phyloP scores from a whole-genome alignment of 2,888 invertebrate genomes.

The Dicranocentrus wangi region DNA sequence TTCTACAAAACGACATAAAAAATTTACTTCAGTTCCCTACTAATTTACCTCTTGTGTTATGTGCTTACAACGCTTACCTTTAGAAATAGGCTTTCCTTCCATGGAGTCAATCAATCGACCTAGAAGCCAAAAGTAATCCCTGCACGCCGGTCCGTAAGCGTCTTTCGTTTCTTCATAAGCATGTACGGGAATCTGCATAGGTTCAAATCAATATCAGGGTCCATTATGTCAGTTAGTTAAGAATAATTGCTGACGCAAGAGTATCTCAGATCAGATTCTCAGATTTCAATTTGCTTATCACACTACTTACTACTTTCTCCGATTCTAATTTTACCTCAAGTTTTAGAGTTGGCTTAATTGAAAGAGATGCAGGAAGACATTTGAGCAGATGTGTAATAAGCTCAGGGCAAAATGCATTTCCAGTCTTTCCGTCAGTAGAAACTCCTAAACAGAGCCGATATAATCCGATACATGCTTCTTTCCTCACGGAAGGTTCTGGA shows the following conservation, averaged over 20 bases:
- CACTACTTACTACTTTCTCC: too few relatives aligned
- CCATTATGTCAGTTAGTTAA: too few relatives aligned
- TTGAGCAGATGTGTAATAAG: conserved; percentile 87
- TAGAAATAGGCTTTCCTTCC: conserved; percentile 80
- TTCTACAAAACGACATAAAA: conserved; percentile 44
- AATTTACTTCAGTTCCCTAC: not conserved
- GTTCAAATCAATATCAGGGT: not conserved
- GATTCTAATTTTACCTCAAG: conserved; percentile 75
- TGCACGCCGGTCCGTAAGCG: conserved; percentile 93
- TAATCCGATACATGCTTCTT: conserved; percentile 94
- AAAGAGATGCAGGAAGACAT: conserved; percentile 88
- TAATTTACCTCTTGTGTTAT: conserved; percentile 16
- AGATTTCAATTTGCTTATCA: too few relatives aligned
- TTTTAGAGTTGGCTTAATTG: conserved; percentile 82
- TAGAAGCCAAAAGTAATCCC: conserved; percentile 95
- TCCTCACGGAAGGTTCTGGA: conserved; percentile 91
- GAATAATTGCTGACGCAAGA: too few relatives aligned
- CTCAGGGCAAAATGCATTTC: conserved; percentile 75
- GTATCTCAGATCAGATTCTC: too few relatives aligned
- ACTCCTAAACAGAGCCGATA: conserved; percentile 87
- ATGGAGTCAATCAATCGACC: conserved; percentile 90
- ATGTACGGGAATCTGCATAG: conserved; percentile 72
- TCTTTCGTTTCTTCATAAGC: conserved; percentile 88
- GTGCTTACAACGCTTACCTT: conserved; percentile 76
- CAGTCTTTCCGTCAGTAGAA: conserved; percentile 76